These are phyloP conservation scores for Eleutherodactylus coqui DNA, from an alignment of 2,797 vertebrate species.

Conservation along the genomic window DNA sequence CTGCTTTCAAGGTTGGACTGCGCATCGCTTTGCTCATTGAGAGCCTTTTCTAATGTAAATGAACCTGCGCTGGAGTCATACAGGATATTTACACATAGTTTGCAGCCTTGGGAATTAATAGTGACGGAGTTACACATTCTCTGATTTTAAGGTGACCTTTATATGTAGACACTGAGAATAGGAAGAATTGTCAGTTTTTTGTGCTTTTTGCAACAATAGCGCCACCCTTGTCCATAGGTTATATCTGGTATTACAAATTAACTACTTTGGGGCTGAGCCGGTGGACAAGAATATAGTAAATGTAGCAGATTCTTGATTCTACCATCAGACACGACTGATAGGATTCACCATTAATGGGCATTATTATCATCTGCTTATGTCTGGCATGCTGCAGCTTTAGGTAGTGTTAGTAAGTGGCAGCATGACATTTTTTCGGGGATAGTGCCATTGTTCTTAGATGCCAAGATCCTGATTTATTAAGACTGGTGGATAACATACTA, in stretches of 20 bases:
- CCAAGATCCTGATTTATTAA: no score
- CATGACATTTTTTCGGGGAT: neutral
- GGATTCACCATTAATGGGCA: neutral
- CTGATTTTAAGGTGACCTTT: neutral
- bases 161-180: neutral
- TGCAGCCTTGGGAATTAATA: neutral
- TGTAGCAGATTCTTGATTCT: no score
- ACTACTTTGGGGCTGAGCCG: neutral
- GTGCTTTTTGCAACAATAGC: neutral
- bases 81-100: neutral
- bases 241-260: neutral
- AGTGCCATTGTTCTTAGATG: neutral
- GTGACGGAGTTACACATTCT: neutral
- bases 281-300: no score
- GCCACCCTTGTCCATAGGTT: neutral
- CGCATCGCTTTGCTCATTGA: neutral
- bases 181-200: neutral
- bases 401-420: neutral
- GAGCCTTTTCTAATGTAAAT: conserved; percentile 11
- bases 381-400: neutral
- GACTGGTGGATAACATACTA: no score
- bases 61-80: neutral
- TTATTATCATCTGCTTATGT: neutral
- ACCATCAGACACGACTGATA: neutral
- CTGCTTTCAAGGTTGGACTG: neutral